Conservation (phyloP, 2,888 invertebrate species). For the Galeruca laticollis region DNA sequence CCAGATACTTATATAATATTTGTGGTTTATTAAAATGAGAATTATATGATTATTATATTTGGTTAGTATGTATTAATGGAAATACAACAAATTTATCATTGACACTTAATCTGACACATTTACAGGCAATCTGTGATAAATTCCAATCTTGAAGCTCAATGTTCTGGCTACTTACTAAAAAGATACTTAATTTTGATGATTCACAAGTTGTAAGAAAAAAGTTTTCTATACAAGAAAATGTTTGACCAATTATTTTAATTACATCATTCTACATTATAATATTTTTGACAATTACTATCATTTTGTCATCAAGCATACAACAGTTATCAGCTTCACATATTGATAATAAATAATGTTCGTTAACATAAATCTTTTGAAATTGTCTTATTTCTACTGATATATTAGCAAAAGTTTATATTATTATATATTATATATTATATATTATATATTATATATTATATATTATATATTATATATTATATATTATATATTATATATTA, state of each 20-base stretch:
- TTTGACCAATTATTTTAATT: conserved; percentile 12
- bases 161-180: conserved; percentile 18
- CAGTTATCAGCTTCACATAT: conserved; percentile 26
- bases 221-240: conserved; percentile 20
- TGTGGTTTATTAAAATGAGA: neutral
- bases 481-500: too few species aligned
- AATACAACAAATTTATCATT: conserved; percentile 23
- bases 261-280: conserved; percentile 14
- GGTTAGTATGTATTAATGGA: neutral
- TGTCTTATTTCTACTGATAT: neutral
- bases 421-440: too few species aligned
- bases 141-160: conserved; percentile 20
- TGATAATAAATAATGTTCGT: conserved; percentile 19
- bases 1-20: neutral
- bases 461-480: too few species aligned
- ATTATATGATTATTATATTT: neutral
- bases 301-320: conserved; percentile 27
- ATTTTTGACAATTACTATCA: conserved; percentile 32
- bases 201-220: too few species aligned
- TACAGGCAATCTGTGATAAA: conserved; percentile 19
- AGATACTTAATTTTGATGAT: too few species aligned
- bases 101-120: conserved; percentile 26
- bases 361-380: neutral
- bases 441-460: too few species aligned
- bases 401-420: neutral